A percentile compares a stretch with the other conserved stretches of the same genome.
phyloP scores from a whole-genome alignment of 1,140 invertebrate species.

The Caenorhabditis brenneri region DNA sequence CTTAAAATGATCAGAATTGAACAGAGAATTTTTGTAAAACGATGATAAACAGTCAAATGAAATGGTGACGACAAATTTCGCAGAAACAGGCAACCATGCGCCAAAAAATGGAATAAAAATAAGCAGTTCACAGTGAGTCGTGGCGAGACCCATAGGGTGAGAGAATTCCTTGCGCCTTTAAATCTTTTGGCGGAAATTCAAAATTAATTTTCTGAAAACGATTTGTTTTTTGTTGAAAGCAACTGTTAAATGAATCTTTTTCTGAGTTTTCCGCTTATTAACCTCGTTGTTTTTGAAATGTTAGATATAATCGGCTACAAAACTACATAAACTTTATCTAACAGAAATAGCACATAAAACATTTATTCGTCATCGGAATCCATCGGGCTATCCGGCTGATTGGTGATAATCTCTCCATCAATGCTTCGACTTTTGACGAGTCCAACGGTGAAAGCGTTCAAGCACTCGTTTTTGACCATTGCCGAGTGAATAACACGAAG shows the following conservation, averaged over 20 bases:
- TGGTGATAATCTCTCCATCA: slow-evolving; percentile 4
- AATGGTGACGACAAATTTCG: not conserved
- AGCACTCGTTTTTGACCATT: slow-evolving; percentile 32
- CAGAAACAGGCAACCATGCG: not conserved
- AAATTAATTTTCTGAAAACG: not conserved
- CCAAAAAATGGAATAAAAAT: not conserved
- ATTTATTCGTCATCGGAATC: slow-evolving; percentile 5
- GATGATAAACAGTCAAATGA: not conserved
- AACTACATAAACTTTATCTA: too few species aligned
- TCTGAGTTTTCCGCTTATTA: too few species aligned
- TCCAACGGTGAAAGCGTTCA: slow-evolving; percentile 27
- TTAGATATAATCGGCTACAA: too few species aligned
- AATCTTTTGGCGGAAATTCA: not conserved
- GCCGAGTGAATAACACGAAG: slow-evolving; percentile 20
- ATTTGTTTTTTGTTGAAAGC: too few species aligned
- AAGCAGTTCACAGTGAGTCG: not conserved
- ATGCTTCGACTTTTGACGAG: not conserved
- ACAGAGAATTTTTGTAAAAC: not conserved
- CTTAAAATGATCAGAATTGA: too few species aligned
- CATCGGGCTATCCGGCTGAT: not conserved
- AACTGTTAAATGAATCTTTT: too few species aligned
- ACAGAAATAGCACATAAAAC: too few species aligned
- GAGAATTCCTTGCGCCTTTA: not conserved
- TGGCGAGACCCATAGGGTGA: not conserved
- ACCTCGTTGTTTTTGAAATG: too few species aligned